Evolutionary conservation across 2,797 vertebrate species (phyloP).

Genomic region (Staurois parvus): DNA sequence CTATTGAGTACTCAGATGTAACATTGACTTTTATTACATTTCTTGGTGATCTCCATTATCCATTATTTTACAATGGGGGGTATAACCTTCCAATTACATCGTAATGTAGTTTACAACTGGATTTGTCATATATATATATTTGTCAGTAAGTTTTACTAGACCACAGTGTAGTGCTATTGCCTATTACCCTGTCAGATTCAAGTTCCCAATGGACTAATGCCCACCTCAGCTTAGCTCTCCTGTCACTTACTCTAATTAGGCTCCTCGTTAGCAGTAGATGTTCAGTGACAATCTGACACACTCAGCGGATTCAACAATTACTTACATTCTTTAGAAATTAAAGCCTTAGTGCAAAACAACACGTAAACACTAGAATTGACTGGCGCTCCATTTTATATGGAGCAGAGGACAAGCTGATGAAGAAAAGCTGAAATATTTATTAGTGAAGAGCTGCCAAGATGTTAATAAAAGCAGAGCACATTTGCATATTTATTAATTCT

Average conservation of each 20-base stretch:
- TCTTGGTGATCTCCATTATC: background rate
- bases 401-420: slow-evolving; percentile 42
- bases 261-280: slow-evolving; percentile 41
- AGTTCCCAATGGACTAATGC: slow-evolving; percentile 37
- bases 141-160: background rate
- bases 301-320: slow-evolving; percentile 43
- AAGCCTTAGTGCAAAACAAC: slow-evolving; percentile 36
- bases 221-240: slow-evolving; percentile 25
- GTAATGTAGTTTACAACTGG: background rate
- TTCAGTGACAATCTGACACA: slow-evolving; percentile 46
- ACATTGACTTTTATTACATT: background rate
- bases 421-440: slow-evolving; percentile 62
- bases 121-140: slow-evolving; percentile 1
- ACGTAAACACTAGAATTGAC: slow-evolving; percentile 21
- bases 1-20: background rate
- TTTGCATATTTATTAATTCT: slow-evolving; percentile 62
- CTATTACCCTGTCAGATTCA: slow-evolving; percentile 25
- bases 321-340: slow-evolving; percentile 34
- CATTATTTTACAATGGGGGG: background rate
- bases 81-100: background rate
- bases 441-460: slow-evolving; percentile 50
- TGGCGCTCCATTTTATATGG: slow-evolving; percentile 27
- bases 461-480: slow-evolving; percentile 47
- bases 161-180: slow-evolving; percentile 1
- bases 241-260: slow-evolving; percentile 27